These are phyloP conservation scores for Calidris pugnax DNA, from an alignment of 2,113 vertebrate genomes.

Conservation along the genomic window DNA sequence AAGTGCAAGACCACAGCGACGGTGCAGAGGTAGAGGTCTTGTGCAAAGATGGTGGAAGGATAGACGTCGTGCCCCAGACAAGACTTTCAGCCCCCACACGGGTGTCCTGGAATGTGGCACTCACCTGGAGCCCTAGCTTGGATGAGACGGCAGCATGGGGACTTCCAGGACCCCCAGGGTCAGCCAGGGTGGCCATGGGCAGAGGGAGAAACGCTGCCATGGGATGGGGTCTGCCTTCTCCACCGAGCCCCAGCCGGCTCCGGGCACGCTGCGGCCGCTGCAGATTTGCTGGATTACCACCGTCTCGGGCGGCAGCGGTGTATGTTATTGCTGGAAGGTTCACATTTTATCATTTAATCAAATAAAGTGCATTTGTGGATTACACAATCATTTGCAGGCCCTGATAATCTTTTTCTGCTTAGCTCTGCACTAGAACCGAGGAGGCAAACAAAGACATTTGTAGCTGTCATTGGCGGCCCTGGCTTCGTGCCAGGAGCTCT, in stretches of 20 bases:
- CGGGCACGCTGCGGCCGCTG: fast-evolving
- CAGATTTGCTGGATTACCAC: not conserved
- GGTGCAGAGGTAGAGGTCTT: not conserved
- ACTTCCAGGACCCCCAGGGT: not conserved
- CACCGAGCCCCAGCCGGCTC: fast-evolving
- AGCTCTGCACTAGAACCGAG: conserved; percentile 35
- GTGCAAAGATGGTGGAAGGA: not conserved
- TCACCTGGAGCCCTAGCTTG: not conserved
- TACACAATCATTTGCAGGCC: conserved; percentile 45
- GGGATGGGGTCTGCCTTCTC: not conserved
- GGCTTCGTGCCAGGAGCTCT: conserved; percentile 51
- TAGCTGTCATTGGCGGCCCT: conserved; percentile 43
- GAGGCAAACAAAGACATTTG: conserved; percentile 67
- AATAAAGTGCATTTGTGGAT: conserved; percentile 66
- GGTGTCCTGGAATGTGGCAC: not conserved
- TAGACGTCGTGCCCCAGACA: not conserved
- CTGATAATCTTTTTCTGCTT: conserved; percentile 66
- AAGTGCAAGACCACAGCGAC: fast-evolving
- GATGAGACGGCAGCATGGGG: not conserved
- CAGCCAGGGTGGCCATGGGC: not conserved
- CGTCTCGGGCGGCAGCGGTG: not conserved
- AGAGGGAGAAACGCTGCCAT: fast-evolving
- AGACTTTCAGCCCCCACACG: not conserved
- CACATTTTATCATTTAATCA: conserved; percentile 68
- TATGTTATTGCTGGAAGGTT: conserved; percentile 18